phyloP scores from a whole-genome alignment of 2,113 vertebrate species.

The Tetraodon nigroviridis region DNA sequence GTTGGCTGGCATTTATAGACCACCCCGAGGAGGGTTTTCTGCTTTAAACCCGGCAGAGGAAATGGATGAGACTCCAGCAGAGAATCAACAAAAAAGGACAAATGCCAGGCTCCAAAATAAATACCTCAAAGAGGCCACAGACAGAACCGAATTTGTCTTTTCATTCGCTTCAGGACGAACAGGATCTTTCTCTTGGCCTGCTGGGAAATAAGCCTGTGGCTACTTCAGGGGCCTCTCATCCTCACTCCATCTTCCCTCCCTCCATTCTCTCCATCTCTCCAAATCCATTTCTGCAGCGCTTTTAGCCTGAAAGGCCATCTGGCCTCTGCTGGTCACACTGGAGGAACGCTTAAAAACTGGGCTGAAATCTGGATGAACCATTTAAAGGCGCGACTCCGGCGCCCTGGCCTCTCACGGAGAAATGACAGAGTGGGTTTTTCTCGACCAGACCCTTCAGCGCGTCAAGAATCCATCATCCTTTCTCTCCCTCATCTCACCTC shows the following conservation, averaged over 20 bases:
- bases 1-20: constrained; percentile 64
- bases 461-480: constrained; percentile 14
- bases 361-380: constrained; percentile 39
- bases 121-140: constrained; percentile 36
- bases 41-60: constrained; percentile 31
- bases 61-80: constrained; percentile 39
- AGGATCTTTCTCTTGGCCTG: neutral
- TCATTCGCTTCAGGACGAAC: constrained; percentile 14
- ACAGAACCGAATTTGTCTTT: constrained; percentile 20
- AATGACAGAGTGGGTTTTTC: constrained; percentile 34
- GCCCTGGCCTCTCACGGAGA: constrained; percentile 12
- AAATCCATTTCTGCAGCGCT: constrained; percentile 37
- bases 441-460: neutral
- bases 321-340: constrained; percentile 29
- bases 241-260: constrained; percentile 14
- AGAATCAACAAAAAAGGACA: constrained; percentile 56
- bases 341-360: constrained; percentile 43
- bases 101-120: constrained; percentile 50
- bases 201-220: constrained; percentile 3
- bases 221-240: constrained; percentile 21
- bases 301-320: constrained; percentile 46
- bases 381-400: constrained; percentile 28
- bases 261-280: constrained; percentile 14
- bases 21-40: constrained; percentile 57
- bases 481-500: constrained; percentile 1